Conservation (phyloP, 2,888 invertebrate genomes). For the Dasysyrphus albostriatus region DNA sequence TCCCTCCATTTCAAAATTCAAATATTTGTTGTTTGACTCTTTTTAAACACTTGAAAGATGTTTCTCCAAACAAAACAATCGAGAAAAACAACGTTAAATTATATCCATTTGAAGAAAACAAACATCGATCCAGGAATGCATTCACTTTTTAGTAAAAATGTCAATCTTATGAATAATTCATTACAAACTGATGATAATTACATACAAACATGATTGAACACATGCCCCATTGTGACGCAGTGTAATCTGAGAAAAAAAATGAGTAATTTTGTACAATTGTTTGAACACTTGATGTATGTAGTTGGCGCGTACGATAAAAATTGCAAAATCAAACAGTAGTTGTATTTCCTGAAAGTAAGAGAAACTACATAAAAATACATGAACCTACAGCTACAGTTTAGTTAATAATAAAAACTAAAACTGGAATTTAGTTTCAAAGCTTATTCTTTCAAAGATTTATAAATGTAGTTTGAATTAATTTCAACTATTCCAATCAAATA, state of each 20-base stretch:
- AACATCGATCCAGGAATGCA: conserved; percentile 57
- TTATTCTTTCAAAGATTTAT: too few species aligned
- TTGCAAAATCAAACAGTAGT: background rate
- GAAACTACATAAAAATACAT: background rate
- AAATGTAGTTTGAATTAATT: too few species aligned
- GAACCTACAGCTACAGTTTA: too few species aligned
- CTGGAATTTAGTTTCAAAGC: too few species aligned
- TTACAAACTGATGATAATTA: conserved; percentile 38
- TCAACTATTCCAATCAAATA: too few species aligned
- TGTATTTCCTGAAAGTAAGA: background rate
- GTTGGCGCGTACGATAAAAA: background rate
- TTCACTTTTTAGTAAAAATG: conserved; percentile 33
- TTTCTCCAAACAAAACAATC: background rate
- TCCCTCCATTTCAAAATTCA: too few species aligned
- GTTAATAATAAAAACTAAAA: too few species aligned
- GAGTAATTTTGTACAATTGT: conserved; percentile 14
- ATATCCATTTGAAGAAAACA: conserved; percentile 52
- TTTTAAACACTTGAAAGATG: background rate
- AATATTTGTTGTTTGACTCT: background rate
- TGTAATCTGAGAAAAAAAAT: conserved; percentile 2
- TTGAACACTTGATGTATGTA: background rate
- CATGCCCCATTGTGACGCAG: conserved; percentile 59
- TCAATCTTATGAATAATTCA: conserved; percentile 59
- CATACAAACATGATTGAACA: conserved; percentile 41
- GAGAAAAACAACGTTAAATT: conserved; percentile 27